These are phyloP conservation scores for Philopedon plagiatum DNA, from an alignment of 2,888 invertebrate genomes.

Conservation along the genomic window DNA sequence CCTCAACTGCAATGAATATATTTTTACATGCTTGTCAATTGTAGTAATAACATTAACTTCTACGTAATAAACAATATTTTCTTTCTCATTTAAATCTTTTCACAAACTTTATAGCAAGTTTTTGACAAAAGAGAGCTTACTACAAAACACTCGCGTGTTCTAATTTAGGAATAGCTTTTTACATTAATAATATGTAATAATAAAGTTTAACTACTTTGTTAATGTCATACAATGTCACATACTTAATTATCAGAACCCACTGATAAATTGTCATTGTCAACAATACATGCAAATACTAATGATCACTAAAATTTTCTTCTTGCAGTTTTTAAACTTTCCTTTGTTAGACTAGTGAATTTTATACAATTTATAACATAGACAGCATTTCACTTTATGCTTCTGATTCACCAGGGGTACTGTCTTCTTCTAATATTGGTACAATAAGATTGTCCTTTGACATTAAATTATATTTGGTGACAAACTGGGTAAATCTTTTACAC, in stretches of 20 bases:
- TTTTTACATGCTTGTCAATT: neutral
- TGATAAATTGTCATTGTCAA: neutral
- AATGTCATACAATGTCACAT: neutral
- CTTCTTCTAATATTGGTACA: slow-evolving; percentile 94
- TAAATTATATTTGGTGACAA: slow-evolving; percentile 98
- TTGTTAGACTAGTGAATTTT: neutral
- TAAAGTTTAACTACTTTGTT: neutral
- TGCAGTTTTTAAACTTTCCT: neutral
- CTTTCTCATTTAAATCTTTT: neutral
- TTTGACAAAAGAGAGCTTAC: neutral
- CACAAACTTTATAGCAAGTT: too few relatives aligned
- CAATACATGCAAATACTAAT: neutral
- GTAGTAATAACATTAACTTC: neutral
- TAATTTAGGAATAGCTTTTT: neutral
- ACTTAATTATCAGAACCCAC: neutral
- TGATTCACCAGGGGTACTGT: slow-evolving; percentile 73
- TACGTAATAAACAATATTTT: neutral
- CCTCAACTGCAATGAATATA: neutral
- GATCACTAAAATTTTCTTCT: neutral
- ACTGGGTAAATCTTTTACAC: slow-evolving; percentile 96
- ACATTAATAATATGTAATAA: neutral
- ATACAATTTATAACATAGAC: neutral
- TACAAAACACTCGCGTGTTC: neutral
- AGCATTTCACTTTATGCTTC: slow-evolving; percentile 63
- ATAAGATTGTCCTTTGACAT: slow-evolving; percentile 99